These are phyloP conservation scores for Fregetta grallaria DNA, from an alignment of 2,113 vertebrate genomes.

Conservation along the genomic window DNA sequence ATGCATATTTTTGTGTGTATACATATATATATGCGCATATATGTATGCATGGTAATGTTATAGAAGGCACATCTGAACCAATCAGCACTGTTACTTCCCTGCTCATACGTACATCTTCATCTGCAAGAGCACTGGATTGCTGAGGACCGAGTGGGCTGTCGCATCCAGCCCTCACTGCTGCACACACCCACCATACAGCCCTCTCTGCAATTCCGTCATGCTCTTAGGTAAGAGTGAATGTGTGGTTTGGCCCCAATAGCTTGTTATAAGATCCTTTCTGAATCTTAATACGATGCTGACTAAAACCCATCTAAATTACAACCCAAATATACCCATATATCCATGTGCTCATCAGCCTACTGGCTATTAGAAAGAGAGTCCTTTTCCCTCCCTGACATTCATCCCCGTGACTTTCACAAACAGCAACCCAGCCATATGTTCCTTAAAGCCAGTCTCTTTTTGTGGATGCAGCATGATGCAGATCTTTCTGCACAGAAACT, in stretches of 20 bases:
- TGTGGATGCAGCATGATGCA: too few species aligned
- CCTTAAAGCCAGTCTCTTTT: neutral
- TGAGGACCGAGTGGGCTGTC: neutral
- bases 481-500: neutral
- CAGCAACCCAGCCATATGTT: fast-evolving
- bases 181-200: neutral
- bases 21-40: too few species aligned
- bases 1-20: neutral
- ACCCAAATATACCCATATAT: neutral
- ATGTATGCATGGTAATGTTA: too few species aligned
- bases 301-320: neutral
- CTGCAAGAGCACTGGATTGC: neutral
- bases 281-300: neutral
- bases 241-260: neutral
- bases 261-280: neutral
- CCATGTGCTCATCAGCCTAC: neutral
- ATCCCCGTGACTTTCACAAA: neutral
- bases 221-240: neutral
- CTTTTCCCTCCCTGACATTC: neutral
- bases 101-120: neutral
- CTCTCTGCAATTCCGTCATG: neutral
- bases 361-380: neutral
- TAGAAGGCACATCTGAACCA: neutral
- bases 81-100: neutral
- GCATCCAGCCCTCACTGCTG: neutral